Base-by-base conservation (phyloP, 1,140 invertebrate genomes). In the Charaxes varanes region DNA sequence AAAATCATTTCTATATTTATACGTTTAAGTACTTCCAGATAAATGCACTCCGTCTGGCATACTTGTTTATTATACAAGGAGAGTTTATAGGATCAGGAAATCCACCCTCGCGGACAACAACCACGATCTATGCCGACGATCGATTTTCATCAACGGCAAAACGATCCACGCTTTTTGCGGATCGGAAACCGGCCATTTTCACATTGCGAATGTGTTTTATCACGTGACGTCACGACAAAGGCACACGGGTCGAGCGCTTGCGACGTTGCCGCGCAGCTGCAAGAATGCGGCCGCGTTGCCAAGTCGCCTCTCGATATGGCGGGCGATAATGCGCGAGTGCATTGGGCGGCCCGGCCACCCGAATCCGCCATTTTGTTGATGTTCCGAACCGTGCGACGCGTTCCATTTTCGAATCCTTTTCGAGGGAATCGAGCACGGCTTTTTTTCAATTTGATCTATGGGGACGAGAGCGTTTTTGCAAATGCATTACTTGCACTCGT, bases 221-320 rank as follows among this genome's bases (percentile, higher is more conserved):
- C 58, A 43, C 11, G 52, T 59, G 62, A 66, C 68, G 72, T 71
- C 68, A 73, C 45, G 24, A 64, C 66, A 64, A 72, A 77, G 72
- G 61, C 64, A 58, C 53, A 50, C 53, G 45, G 51, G 48, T 36
- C 30, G 41, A 50, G 50, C 57, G 58, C 48, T 53, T 67, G 71
- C 74, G 71, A 69, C 69, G 74, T 74, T 79, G 74, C 74, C 71
- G 61, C 48, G 28, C 43, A 41, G 56, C 41, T 57, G 61, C 55
- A 69, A 65, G 74, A 79, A 79, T 79, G 74, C 69, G 74, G 62
- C 50, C 40, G 45, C 63, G 74, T 63, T 76, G 74, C 74, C 73
- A 78, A 61, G 37, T 55, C 63, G 58, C 60, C 31, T 52, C 49
- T 56, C 53, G 61, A 62, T 64, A 49, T 56, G 67, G 43, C 62